Conservation (phyloP, 1,140 invertebrate species). For the Phortica variegata region DNA sequence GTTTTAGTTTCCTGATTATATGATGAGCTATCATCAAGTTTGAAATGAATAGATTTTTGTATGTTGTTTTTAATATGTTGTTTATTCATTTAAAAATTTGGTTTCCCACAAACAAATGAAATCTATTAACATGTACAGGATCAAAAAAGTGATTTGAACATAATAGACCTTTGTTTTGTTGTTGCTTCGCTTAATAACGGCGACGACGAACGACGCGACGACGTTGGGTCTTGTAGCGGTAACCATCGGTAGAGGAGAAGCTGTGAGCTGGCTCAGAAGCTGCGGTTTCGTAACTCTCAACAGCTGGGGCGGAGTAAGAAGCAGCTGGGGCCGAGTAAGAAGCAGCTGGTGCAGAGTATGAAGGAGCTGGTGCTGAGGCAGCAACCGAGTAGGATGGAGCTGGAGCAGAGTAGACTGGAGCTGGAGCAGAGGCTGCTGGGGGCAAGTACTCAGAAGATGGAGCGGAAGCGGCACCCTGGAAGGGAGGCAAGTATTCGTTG, state of each 20-base stretch:
- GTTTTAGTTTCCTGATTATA: too few relatives aligned
- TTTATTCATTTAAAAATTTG: background rate
- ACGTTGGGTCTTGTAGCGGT: slow-evolving; percentile 43
- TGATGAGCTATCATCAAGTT: background rate
- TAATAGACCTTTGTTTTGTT: slow-evolving; percentile 5
- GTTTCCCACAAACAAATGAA: background rate
- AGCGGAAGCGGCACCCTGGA: slow-evolving; percentile 34
- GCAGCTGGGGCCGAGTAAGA: slow-evolving; percentile 13
- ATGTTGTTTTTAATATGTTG: background rate
- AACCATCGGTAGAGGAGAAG: slow-evolving; percentile 35
- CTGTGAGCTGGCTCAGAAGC: slow-evolving; percentile 35
- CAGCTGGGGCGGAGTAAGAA: slow-evolving; percentile 18
- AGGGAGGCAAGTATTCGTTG: slow-evolving; percentile 44
- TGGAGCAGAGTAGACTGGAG: slow-evolving; percentile 1
- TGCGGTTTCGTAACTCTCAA: slow-evolving; percentile 30
- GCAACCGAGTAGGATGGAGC: slow-evolving; percentile 7
- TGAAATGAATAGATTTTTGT: background rate
- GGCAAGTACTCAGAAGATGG: slow-evolving; percentile 39
- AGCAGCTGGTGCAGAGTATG: slow-evolving; percentile 11
- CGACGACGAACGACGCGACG: slow-evolving; percentile 42
- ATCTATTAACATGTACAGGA: too few relatives aligned
- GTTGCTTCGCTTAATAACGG: slow-evolving; percentile 30
- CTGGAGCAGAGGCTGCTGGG: slow-evolving; percentile 28
- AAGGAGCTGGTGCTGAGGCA: slow-evolving; percentile 8
- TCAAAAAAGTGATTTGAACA: slow-evolving; percentile 2